Evolutionary conservation across 2,888 invertebrate species (phyloP).

Genomic region (Cabera pusaria): DNA sequence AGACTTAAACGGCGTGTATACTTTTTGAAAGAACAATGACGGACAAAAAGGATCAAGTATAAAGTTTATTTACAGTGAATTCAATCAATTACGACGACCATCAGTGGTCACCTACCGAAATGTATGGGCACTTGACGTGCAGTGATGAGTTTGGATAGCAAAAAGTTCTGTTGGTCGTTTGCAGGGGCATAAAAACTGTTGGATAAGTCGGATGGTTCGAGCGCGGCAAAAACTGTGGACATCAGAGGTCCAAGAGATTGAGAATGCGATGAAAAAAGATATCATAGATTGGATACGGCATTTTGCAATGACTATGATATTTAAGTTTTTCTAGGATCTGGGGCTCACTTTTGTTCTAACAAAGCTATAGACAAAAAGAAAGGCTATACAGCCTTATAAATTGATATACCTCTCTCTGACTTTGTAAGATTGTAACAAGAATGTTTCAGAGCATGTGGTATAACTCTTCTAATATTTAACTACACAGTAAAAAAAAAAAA

Average conservation of each 20-base stretch:
- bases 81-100: constrained; percentile 72
- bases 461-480: too few relatives aligned
- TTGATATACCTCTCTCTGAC: too few relatives aligned
- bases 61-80: constrained; percentile 64
- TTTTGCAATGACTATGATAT: constrained; percentile 50
- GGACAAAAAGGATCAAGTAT: constrained; percentile 35
- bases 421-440: too few relatives aligned
- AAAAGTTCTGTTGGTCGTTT: constrained; percentile 61
- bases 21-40: constrained; percentile 34
- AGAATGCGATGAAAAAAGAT: constrained; percentile 57
- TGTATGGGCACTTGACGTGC: constrained; percentile 69
- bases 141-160: constrained; percentile 68
- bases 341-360: neutral
- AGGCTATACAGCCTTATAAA: too few relatives aligned
- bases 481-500: too few relatives aligned
- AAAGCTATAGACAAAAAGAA: too few relatives aligned
- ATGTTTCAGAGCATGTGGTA: too few relatives aligned
- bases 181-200: constrained; percentile 65
- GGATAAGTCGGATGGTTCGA: constrained; percentile 59
- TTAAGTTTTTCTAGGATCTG: constrained; percentile 22
- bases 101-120: constrained; percentile 62
- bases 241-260: constrained; percentile 40
- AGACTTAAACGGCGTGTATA: constrained; percentile 36
- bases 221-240: constrained; percentile 65
- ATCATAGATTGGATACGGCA: constrained; percentile 68